Conservation (phyloP, 2,888 invertebrate species). For the Acrobasis repandana region DNA sequence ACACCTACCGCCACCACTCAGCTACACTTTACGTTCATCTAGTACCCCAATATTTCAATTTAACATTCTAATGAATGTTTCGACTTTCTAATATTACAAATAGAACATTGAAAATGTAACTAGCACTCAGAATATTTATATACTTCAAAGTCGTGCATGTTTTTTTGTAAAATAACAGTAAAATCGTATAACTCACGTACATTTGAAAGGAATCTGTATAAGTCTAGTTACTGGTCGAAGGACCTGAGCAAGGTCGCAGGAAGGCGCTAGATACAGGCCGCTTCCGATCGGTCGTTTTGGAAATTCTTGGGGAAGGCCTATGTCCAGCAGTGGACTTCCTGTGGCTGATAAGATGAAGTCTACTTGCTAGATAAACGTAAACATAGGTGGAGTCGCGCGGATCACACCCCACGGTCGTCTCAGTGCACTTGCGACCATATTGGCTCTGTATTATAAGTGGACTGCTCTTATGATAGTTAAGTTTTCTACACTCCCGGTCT, state of each 20-base stretch:
- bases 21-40: neutral
- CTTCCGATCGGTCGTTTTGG: too few relatives aligned
- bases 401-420: constrained; percentile 26
- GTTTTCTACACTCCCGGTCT: constrained; percentile 29
- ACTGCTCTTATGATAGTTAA: constrained; percentile 31
- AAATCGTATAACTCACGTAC: neutral
- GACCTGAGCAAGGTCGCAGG: too few relatives aligned
- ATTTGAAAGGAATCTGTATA: neutral
- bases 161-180: neutral
- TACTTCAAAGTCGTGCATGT: too few relatives aligned
- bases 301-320: too few relatives aligned
- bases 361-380: constrained; percentile 4
- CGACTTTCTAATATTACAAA: too few relatives aligned
- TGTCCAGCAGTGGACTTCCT: too few relatives aligned
- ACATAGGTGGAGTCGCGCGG: neutral
- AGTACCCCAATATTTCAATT: neutral
- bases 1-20: neutral
- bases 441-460: constrained; percentile 23
- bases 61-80: too few relatives aligned
- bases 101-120: too few relatives aligned
- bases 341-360: too few relatives aligned
- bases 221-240: neutral
- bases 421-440: constrained; percentile 45
- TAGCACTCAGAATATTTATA: too few relatives aligned
- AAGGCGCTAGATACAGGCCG: too few relatives aligned